These are phyloP conservation scores for Lutraria lutraria DNA, from an alignment of 2,888 invertebrate genomes.

Conservation along the genomic window DNA sequence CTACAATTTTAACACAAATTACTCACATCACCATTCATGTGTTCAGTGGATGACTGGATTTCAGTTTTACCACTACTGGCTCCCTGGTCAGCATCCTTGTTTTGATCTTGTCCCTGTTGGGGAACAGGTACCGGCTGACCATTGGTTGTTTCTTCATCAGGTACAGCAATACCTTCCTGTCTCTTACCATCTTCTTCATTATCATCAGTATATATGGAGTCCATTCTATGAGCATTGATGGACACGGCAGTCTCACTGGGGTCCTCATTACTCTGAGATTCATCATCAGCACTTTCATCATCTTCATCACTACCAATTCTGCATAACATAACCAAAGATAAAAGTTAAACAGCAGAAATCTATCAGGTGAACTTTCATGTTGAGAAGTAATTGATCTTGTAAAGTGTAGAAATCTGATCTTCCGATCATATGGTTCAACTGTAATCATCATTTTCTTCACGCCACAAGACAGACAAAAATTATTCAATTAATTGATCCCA, in stretches of 20 bases:
- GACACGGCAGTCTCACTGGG: constrained; percentile 84
- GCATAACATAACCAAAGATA: constrained; percentile 9
- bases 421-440: too few species aligned
- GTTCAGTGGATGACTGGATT: constrained; percentile 37
- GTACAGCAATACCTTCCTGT: constrained; percentile 66
- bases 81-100: constrained; percentile 74
- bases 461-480: too few species aligned
- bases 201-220: constrained; percentile 35
- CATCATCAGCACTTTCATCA: constrained; percentile 84
- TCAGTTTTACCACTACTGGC: constrained; percentile 64
- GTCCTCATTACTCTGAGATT: constrained; percentile 81
- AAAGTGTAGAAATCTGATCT: too few species aligned
- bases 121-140: constrained; percentile 32
- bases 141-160: constrained; percentile 17
- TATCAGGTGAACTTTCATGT: too few species aligned
- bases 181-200: constrained; percentile 40
- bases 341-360: not conserved
- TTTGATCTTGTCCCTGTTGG: constrained; percentile 53
- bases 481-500: too few species aligned
- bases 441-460: too few species aligned
- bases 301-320: constrained; percentile 87
- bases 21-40: constrained; percentile 77
- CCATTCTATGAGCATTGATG: constrained; percentile 73
- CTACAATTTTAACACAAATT: not conserved
- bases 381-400: too few species aligned